A percentile compares a stretch with the other conserved stretches of the same genome.
Conservation (phyloP, 1,140 invertebrate species). For the Druon quercuslanigerum region DNA sequence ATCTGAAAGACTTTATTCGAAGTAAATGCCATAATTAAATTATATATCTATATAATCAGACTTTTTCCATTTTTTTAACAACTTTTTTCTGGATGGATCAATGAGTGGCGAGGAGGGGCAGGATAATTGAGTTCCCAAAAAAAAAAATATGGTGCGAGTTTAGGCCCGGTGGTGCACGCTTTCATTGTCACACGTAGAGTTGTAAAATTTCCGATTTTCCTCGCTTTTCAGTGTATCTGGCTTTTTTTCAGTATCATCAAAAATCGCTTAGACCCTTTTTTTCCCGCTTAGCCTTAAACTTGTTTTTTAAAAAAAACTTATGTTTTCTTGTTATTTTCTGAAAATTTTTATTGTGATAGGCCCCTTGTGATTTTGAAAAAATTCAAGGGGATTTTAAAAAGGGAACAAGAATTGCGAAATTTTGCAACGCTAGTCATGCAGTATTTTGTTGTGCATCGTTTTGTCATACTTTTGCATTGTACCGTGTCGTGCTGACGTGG, state of each 20-base stretch:
- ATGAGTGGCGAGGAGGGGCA: constrained; percentile 30
- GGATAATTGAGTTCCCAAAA: neutral
- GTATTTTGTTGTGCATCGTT: constrained; percentile 59
- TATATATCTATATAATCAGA: neutral
- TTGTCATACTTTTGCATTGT: constrained; percentile 43
- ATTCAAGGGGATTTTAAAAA: no score
- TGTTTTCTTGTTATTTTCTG: no score
- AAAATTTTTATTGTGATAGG: no score
- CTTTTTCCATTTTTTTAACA: neutral
- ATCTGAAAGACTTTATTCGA: neutral
- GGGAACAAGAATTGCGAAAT: neutral
- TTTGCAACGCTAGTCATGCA: constrained; percentile 40
- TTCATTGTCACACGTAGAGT: constrained; percentile 54
- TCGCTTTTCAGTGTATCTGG: constrained; percentile 32
- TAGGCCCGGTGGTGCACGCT: constrained; percentile 62
- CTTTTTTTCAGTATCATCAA: no score
- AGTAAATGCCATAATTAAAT: neutral
- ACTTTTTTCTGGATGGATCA: neutral
- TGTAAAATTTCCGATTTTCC: constrained; percentile 37
- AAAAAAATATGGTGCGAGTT: constrained; percentile 46
- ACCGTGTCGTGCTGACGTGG: constrained; percentile 60
- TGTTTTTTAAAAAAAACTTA: no score
- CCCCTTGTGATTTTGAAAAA: no score
- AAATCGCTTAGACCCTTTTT: no score
- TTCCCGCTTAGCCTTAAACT: no score